Evolutionary conservation across 2,888 invertebrate genomes (phyloP), one percentile per base, ranked within the genome.

Genomic region (Galeopsomyia nigrocyanea): DNA sequence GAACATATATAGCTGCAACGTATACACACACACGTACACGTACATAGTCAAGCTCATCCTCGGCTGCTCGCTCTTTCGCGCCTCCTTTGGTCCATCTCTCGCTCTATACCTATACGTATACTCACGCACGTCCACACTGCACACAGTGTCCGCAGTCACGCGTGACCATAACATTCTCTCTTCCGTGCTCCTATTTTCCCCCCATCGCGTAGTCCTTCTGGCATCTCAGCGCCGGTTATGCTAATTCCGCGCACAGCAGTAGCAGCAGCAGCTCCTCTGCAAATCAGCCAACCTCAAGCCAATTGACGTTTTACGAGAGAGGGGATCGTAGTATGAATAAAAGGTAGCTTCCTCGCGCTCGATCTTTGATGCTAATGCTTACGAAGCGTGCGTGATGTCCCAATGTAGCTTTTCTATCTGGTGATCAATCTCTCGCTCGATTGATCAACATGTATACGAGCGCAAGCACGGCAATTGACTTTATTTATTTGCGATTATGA

Each of bases 141-240:
- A 56, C 47, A 55, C 79, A 80, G 77, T 79, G 79, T 77, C 79
- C 77, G 80, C 82, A 82, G 80, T 82, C 81, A 82, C 83, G 83
- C 83, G 83, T 84, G 82, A 84, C 83, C 81, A 79, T 80, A 82
- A 79, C 73, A 75, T 71, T 75, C 62, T 73, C 63, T 73, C 74
- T 74, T 73, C 68, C 71, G 56, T 69, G 64, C 64, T 67, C 66
- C 64, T 51, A 62, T 69, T 68, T 73, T 56, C 17, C 50, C n/a
- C 16, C 50, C 46, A 7, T 58, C 19, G 14, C 66, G 31, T 26
- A 17, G 19, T 46, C 19, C 39, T 39, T 3, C 39, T 39, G 39
- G 10, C 13, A 39, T 13, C 39, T 58, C 7, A 2, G 31, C 58
- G 17, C 66, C 47, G 60, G 68, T 61, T 68, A 68, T 68, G 68